Percentiles rank a stretch among this genome's conserved stretches.
These are phyloP conservation scores for Brassicogethes aeneus DNA, from an alignment of 2,888 invertebrate species.

Conservation along the genomic window DNA sequence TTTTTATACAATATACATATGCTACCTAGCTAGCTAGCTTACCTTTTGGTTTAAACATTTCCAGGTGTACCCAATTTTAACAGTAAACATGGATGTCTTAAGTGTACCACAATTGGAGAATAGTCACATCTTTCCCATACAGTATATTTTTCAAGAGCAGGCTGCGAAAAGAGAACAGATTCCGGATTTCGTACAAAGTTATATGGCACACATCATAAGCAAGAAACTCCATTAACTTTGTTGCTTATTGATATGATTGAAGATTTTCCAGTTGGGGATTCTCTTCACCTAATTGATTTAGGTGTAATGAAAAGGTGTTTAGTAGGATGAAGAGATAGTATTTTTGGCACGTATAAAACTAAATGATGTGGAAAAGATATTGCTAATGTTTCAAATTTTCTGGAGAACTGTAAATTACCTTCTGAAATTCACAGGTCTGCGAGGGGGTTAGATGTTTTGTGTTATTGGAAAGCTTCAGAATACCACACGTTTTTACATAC, in stretches of 20 bases:
- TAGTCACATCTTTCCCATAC: conserved; percentile 10
- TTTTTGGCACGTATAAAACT: conserved; percentile 4
- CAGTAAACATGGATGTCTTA: conserved; percentile 15
- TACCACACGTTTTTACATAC: conserved; percentile 8
- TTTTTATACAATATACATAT: too few relatives aligned
- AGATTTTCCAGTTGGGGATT: conserved; percentile 15
- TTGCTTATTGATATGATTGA: conserved; percentile 13
- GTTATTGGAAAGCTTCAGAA: conserved; percentile 9
- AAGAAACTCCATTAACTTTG: conserved; percentile 10
- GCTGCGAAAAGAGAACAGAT: conserved; percentile 10
- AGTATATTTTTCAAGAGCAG: conserved; percentile 9
- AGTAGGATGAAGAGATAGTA: conserved; percentile 13
- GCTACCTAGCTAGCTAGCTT: background rate
- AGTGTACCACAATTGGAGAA: conserved; percentile 17
- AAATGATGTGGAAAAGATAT: conserved; percentile 3
- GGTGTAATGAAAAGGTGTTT: conserved; percentile 14
- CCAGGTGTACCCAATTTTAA: conserved; percentile 15
- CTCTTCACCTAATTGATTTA: conserved; percentile 15
- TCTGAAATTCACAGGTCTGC: conserved; percentile 3
- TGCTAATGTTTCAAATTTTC: background rate
- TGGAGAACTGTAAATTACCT: background rate
- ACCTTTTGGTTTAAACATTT: conserved; percentile 7
- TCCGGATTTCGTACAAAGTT: conserved; percentile 8
- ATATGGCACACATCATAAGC: conserved; percentile 12
- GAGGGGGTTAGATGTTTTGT: conserved; percentile 10